These are phyloP conservation scores for Stigmatopora argus DNA, from an alignment of 2,113 vertebrate genomes.

Conservation along the genomic window DNA sequence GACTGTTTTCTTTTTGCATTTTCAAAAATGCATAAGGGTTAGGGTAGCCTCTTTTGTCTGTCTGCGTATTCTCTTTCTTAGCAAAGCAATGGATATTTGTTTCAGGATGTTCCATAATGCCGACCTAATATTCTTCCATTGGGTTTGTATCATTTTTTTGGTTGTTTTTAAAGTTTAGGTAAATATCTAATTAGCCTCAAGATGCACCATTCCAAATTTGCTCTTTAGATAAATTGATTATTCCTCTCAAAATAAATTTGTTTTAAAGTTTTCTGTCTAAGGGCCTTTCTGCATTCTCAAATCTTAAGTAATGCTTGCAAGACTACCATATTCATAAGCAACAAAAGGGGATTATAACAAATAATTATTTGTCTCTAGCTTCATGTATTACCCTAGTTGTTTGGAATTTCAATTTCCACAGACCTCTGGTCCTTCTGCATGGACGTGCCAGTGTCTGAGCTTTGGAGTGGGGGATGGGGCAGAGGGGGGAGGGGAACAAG, in stretches of 20 bases:
- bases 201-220: not conserved
- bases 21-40: not conserved
- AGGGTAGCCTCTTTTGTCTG: conserved; percentile 1
- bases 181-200: conserved; percentile 19
- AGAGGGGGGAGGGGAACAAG: conserved; percentile 69
- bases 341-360: conserved; percentile 21
- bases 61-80: conserved; percentile 17
- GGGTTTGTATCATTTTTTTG: conserved; percentile 12
- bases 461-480: conserved; percentile 69
- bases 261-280: conserved; percentile 3
- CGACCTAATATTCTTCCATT: conserved; percentile 16
- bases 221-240: not conserved
- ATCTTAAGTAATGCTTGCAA: conserved; percentile 42
- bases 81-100: conserved; percentile 16
- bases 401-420: conserved; percentile 60
- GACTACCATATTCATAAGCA: conserved; percentile 35
- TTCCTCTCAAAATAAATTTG: conserved; percentile 5
- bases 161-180: conserved; percentile 23
- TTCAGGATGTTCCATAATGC: not conserved
- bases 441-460: conserved; percentile 69
- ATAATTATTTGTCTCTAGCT: conserved; percentile 27
- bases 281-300: conserved; percentile 11
- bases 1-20: conserved; percentile 1
- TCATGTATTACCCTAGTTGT: conserved; percentile 7
- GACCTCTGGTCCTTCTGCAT: conserved; percentile 66